These are phyloP conservation scores for Drosophila kanapiae DNA, from an alignment of 1,140 invertebrate species.

Conservation along the genomic window DNA sequence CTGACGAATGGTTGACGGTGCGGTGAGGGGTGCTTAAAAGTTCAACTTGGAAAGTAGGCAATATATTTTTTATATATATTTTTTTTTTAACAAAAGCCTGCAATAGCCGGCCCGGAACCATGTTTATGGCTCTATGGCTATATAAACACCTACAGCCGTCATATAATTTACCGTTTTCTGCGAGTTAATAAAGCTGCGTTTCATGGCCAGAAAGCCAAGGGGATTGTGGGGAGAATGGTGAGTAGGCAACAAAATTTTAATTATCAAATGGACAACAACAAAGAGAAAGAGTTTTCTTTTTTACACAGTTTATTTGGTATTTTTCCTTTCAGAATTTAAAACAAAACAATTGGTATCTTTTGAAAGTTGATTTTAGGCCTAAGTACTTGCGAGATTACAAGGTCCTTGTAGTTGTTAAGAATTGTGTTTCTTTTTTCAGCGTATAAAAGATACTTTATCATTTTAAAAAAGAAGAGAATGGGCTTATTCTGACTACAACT, in stretches of 20 bases:
- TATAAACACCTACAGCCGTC: constrained; percentile 69
- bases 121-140: constrained; percentile 65
- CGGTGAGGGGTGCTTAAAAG: constrained; percentile 41
- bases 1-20: constrained; percentile 34
- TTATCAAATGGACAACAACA: constrained; percentile 36
- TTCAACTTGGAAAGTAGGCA: constrained; percentile 51
- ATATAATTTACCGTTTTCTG: constrained; percentile 55
- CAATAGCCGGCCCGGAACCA: constrained; percentile 29
- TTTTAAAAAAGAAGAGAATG: not conserved
- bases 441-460: not conserved
- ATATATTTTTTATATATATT: constrained; percentile 56
- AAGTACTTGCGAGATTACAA: not conserved
- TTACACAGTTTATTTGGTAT: not conserved
- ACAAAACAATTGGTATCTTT: not conserved
- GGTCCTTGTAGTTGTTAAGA: too few species aligned
- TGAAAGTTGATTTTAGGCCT: not conserved
- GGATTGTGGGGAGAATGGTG: not conserved
- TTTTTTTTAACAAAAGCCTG: constrained; percentile 35
- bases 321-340: not conserved
- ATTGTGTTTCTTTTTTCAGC: not conserved
- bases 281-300: constrained; percentile 9
- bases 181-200: constrained; percentile 47
- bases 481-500: not conserved
- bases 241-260: constrained; percentile 34
- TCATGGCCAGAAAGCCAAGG: constrained; percentile 4